A percentile compares a stretch with the other conserved stretches of the same genome.
Evolutionary conservation across 2,797 vertebrate genomes (phyloP).

Genomic region (Hozukius guyotensis): DNA sequence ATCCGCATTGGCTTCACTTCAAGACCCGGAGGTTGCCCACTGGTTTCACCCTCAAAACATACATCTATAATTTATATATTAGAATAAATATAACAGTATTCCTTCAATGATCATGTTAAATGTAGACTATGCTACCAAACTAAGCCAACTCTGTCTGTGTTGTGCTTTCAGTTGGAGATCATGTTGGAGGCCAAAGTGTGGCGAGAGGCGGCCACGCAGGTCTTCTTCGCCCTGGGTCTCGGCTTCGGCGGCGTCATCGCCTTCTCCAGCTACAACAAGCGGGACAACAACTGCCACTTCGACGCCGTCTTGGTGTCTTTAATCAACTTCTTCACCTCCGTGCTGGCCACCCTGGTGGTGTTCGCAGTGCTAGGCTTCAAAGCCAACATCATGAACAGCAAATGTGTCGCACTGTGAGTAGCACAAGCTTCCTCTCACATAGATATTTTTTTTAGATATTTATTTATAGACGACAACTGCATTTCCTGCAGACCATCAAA

Average conservation of each 20-base stretch:
- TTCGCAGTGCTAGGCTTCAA: slow-evolving; percentile 98
- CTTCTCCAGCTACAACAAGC: slow-evolving; percentile 99
- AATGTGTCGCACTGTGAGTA: slow-evolving; percentile 87
- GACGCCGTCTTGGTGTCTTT: slow-evolving; percentile 96
- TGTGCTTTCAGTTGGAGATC: slow-evolving; percentile 89
- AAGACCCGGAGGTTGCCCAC: no score
- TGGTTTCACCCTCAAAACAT: not conserved
- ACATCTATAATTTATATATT: not conserved
- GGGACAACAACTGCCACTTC: slow-evolving; percentile 99
- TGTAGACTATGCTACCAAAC: not conserved
- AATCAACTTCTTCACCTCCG: slow-evolving; percentile 98
- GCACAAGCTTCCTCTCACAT: not conserved
- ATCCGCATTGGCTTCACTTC: no score
- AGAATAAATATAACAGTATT: accelerated
- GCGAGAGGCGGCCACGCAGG: slow-evolving; percentile 97
- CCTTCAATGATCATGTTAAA: accelerated
- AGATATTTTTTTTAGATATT: no score
- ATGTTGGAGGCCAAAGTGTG: slow-evolving; percentile 97
- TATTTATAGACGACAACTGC: not conserved
- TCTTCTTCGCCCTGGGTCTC: slow-evolving; percentile 97
- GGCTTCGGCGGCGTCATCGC: slow-evolving; percentile 98
- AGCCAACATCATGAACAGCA: slow-evolving; percentile 93
- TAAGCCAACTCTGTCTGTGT: not conserved
- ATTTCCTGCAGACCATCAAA: not conserved
- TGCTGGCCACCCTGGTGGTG: slow-evolving; percentile 97